Conservation (phyloP, 2,888 invertebrate genomes). For the Mycalesis mineus region DNA sequence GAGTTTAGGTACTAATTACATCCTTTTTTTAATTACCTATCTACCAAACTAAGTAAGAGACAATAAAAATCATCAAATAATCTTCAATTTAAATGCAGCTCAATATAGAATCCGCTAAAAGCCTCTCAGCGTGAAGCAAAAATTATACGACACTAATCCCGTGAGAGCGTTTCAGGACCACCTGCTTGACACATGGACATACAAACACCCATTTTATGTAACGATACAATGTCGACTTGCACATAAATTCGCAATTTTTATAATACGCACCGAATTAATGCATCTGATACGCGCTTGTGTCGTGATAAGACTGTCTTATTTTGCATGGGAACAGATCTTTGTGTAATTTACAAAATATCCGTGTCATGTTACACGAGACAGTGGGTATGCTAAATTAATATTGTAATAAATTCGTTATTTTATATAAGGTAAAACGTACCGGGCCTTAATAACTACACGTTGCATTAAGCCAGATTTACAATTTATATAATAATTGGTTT, state of each 20-base stretch:
- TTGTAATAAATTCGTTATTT: conserved; percentile 30
- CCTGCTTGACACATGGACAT: conserved; percentile 61
- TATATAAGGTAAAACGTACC: conserved; percentile 27
- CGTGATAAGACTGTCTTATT: conserved; percentile 43
- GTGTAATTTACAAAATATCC: conserved; percentile 22
- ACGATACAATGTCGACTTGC: conserved; percentile 44
- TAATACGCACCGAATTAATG: conserved; percentile 61
- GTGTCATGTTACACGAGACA: conserved; percentile 19
- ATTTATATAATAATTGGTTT: conserved; percentile 20
- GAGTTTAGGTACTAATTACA: no score
- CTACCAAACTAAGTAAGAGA: conserved; percentile 16
- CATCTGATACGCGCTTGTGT: conserved; percentile 37
- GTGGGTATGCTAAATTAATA: conserved; percentile 24
- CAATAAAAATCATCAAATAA: conserved; percentile 36
- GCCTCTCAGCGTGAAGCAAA: conserved; percentile 59
- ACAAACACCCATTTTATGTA: conserved; percentile 59
- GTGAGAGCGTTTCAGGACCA: conserved; percentile 54
- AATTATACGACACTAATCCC: conserved; percentile 50
- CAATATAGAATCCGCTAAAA: conserved; percentile 50
- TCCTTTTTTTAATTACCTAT: background rate
- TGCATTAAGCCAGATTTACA: conserved; percentile 26
- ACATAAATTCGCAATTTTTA: conserved; percentile 69
- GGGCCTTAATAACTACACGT: conserved; percentile 26
- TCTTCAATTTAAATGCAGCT: conserved; percentile 61
- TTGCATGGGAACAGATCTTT: conserved; percentile 36